phyloP scores from a whole-genome alignment of 30 jellyfish, hydroid and myxozoan species.

The Mastigias papua region DNA sequence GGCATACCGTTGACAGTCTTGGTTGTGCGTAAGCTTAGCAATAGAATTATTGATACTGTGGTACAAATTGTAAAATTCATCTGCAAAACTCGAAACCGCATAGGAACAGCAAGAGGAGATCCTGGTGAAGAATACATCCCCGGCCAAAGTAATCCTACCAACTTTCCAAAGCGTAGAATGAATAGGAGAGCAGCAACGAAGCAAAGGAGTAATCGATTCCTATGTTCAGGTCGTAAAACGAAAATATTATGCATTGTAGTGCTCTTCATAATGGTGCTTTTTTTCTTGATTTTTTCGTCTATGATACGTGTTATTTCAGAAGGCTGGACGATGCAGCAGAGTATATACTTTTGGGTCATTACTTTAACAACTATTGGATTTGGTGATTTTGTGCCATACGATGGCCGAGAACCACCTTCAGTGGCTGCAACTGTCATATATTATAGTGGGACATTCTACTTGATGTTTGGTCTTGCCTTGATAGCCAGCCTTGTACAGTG shows the following conservation, averaged over 20 bases:
- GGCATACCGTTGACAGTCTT: slow-evolving; percentile 71
- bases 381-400: slow-evolving; percentile 78
- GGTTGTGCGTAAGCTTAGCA: slow-evolving; percentile 59
- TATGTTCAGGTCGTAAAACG: slow-evolving; percentile 16
- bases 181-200: background rate
- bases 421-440: slow-evolving; percentile 29
- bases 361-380: slow-evolving; percentile 71
- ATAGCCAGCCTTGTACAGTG: slow-evolving; percentile 71
- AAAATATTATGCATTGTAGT: slow-evolving; percentile 38
- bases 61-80: slow-evolving; percentile 9
- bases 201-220: background rate
- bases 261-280: slow-evolving; percentile 25
- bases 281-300: slow-evolving; percentile 32
- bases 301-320: slow-evolving; percentile 41
- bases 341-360: slow-evolving; percentile 71
- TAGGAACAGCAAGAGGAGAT: background rate
- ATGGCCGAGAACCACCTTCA: slow-evolving; percentile 54
- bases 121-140: background rate
- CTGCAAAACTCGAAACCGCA: background rate
- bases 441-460: slow-evolving; percentile 69
- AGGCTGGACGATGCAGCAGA: slow-evolving; percentile 67
- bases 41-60: slow-evolving; percentile 42
- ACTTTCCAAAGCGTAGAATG: background rate
- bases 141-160: background rate
- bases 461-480: slow-evolving; percentile 70